phyloP scores from a whole-genome alignment of 2,113 vertebrate genomes.

The Odocoileus hemionus region DNA sequence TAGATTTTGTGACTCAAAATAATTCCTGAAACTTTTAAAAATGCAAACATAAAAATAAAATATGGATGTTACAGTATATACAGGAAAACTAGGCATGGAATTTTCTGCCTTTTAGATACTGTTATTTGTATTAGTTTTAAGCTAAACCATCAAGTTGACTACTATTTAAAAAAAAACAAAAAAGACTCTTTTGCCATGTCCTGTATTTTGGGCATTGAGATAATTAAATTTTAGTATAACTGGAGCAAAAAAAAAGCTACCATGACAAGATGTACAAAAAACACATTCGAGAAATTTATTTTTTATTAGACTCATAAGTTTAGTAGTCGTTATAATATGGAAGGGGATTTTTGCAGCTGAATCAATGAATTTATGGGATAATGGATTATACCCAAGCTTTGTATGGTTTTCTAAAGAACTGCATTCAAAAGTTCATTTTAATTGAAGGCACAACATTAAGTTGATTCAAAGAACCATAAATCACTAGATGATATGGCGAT shows the following conservation, averaged over 20 bases:
- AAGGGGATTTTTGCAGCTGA: background rate
- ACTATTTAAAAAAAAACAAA: background rate
- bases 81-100: background rate
- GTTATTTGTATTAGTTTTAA: background rate
- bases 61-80: background rate
- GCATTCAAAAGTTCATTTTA: background rate
- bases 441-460: background rate
- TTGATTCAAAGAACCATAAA: slow-evolving; percentile 37
- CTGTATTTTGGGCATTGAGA: background rate
- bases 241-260: background rate
- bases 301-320: background rate
- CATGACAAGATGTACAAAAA: background rate
- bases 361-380: background rate
- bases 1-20: background rate
- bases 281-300: background rate
- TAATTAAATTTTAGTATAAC: background rate
- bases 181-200: background rate
- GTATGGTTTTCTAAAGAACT: background rate
- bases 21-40: background rate
- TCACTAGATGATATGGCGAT: background rate
- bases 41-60: background rate
- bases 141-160: background rate
- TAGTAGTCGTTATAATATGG: background rate
- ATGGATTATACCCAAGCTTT: background rate
- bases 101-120: background rate